Conservation (phyloP, 2,797 vertebrate genomes). For the Oryzias dopingdopingensis region DNA sequence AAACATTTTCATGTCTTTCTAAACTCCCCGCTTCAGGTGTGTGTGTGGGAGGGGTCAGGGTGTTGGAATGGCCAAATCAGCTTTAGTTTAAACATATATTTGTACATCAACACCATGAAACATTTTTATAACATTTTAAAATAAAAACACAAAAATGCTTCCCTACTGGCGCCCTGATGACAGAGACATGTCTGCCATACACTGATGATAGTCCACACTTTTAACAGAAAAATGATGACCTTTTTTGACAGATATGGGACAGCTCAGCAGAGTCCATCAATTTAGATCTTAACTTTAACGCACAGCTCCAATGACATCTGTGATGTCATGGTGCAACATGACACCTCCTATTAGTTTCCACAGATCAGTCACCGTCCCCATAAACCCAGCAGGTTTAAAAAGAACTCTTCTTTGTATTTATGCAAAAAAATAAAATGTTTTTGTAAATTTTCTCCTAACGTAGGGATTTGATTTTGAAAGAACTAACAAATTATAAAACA, state of each 20-base stretch:
- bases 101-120: background rate
- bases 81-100: slow-evolving; percentile 11
- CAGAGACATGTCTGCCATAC: slow-evolving; percentile 58
- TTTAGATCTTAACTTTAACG: slow-evolving; percentile 35
- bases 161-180: slow-evolving; percentile 22
- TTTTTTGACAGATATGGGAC: no score
- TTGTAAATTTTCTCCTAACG: no score
- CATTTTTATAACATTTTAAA: background rate
- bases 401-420: background rate
- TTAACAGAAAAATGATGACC: no score
- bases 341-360: no score
- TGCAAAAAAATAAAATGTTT: no score
- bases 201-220: no score
- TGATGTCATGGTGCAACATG: slow-evolving; percentile 41
- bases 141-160: no score
- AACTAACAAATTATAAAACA: no score
- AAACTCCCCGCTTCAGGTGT: slow-evolving; percentile 23
- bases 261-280: slow-evolving; percentile 57
- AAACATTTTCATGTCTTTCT: slow-evolving; percentile 52
- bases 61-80: slow-evolving; percentile 39
- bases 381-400: no score
- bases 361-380: no score
- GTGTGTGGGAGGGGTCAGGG: background rate
- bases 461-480: no score
- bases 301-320: slow-evolving; percentile 8